Evolutionary conservation across 2,888 invertebrate genomes (phyloP).

Genomic region (Argyresthia albistria): DNA sequence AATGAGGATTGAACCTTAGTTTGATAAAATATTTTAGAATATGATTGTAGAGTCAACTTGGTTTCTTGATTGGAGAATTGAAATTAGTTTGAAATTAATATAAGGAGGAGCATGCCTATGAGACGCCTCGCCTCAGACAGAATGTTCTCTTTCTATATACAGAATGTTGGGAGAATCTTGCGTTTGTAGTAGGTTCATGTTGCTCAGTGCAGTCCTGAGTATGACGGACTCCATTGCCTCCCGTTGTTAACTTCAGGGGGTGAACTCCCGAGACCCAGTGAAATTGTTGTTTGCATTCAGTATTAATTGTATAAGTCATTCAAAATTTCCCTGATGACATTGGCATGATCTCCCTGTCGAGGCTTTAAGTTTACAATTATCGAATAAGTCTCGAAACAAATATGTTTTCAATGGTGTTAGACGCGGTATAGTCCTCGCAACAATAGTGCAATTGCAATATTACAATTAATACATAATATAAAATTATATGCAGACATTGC

Average conservation of each 20-base stretch:
- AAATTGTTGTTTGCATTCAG: conserved; percentile 63
- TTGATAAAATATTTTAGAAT: conserved; percentile 4
- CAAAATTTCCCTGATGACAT: conserved; percentile 42
- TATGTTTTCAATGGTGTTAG: conserved; percentile 39
- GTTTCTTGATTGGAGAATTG: neutral
- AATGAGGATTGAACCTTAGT: conserved; percentile 19
- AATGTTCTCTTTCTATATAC: too few species aligned
- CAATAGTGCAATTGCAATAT: conserved; percentile 68
- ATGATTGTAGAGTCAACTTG: conserved; percentile 19
- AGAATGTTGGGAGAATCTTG: too few species aligned
- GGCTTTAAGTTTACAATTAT: conserved; percentile 51
- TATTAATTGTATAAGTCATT: conserved; percentile 59
- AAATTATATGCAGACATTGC: conserved; percentile 66
- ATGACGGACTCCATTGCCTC: too few species aligned
- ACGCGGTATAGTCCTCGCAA: conserved; percentile 68
- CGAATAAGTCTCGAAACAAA: conserved; percentile 45
- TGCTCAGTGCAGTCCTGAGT: too few species aligned
- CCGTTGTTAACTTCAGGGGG: too few species aligned
- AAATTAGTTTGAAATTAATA: conserved; percentile 29
- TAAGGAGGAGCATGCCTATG: conserved; percentile 46
- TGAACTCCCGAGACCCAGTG: conserved; percentile 31
- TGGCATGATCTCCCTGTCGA: conserved; percentile 44
- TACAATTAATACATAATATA: conserved; percentile 35
- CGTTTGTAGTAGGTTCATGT: too few species aligned
- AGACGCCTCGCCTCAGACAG: conserved; percentile 13